A percentile compares a stretch with the other conserved stretches of the same genome.
phyloP scores from a whole-genome alignment of 1,140 invertebrate species.

The Drosophila cardini region DNA sequence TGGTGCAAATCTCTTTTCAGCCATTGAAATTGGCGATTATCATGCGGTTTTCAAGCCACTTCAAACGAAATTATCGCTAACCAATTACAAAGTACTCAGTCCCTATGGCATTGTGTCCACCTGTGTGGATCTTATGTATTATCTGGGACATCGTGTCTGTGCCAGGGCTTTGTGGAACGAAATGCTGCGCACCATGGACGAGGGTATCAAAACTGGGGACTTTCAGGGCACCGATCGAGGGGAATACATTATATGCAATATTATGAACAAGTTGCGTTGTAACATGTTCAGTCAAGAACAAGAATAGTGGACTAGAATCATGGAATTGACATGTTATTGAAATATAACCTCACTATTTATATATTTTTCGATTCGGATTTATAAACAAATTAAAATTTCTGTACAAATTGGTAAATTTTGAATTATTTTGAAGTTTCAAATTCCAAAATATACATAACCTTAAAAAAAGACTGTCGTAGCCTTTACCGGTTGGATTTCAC shows the following conservation, averaged over 20 bases:
- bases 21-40: constrained; percentile 59
- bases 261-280: constrained; percentile 63
- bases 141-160: constrained; percentile 54
- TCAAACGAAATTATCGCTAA: constrained; percentile 73
- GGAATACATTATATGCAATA: constrained; percentile 71
- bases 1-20: constrained; percentile 71
- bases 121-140: constrained; percentile 62
- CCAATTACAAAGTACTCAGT: constrained; percentile 63
- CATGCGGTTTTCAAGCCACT: constrained; percentile 76
- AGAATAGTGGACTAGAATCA: neutral
- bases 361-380: constrained; percentile 10
- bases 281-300: constrained; percentile 13
- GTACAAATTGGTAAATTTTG: no score
- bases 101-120: constrained; percentile 73
- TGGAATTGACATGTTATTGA: neutral
- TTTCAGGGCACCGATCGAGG: constrained; percentile 66
- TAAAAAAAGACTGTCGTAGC: no score
- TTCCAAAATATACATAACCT: no score
- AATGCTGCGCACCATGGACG: constrained; percentile 64
- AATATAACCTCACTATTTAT: neutral
- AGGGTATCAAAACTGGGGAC: constrained; percentile 61
- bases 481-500: no score
- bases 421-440: no score
- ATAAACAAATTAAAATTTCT: no score
- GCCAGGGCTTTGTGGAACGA: constrained; percentile 44